Evolutionary conservation across 2,113 vertebrate genomes (phyloP), one percentile per base, ranked within the genome.

Genomic region (Cyanistes caeruleus): DNA sequence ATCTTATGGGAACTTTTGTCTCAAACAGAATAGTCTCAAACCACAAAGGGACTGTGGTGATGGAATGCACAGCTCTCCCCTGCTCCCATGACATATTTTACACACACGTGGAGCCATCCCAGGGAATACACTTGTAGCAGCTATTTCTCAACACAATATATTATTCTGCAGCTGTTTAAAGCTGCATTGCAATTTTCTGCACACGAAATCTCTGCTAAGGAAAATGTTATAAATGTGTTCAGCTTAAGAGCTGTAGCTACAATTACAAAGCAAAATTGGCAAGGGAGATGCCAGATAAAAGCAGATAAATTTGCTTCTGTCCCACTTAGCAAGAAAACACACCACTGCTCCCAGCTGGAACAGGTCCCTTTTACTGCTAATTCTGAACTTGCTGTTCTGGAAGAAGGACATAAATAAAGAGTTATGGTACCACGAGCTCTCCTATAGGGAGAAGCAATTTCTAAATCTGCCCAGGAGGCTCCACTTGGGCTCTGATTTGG

Each of bases 1-100:
- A 86, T 80, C 67, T 68, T n/a, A 76, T 74, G 87, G 75, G 92
- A 95, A 88, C 49, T 84, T 93, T 9, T 67, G 62, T 89, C 67
- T 73, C 64, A 64, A 81, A 9, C 73, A 81, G 81, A 87, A 69
- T 9, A 81, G 81, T 33, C 46, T 59, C 49, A 69, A 80, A 67
- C 67, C 91, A 69, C 80, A 51, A 31, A 73, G 93, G 81, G 6
- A 22, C 49, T 0, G 3, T 46, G 30, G 2, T 7, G 51, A 76
- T 49, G 55, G 82, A 82, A 56, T 17, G 48, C 72, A 60, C 43
- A n/a, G 44, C 8, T 55, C 58, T 56, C 37, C 43, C 46, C 13
- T 78, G 89, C 81, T 83, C 76, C 83, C 88, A 37, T 13, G 69
- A 51, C 48, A 72, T 52, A 51, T 56, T 39, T 81, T 39, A 82